These are phyloP conservation scores for Lasioglossum villosulum DNA, from an alignment of 2,888 invertebrate species.

Conservation along the genomic window DNA sequence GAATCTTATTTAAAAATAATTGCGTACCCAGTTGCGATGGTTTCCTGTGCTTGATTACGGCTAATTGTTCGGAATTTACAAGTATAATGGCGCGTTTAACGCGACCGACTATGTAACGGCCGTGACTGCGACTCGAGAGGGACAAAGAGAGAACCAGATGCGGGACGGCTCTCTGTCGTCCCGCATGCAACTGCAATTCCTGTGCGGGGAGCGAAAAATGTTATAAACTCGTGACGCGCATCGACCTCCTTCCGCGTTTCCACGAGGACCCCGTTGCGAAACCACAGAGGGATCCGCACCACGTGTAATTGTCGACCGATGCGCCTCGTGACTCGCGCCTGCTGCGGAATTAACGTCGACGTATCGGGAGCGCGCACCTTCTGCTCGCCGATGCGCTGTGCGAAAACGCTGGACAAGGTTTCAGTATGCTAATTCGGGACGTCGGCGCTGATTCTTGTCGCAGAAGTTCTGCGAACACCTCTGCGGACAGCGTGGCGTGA, in stretches of 20 bases:
- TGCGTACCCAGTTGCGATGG: slow-evolving; percentile 78
- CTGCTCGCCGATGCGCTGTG: not conserved
- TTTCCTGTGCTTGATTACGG: slow-evolving; percentile 84
- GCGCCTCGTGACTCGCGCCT: not conserved
- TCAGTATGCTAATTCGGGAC: not conserved
- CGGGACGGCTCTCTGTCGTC: slow-evolving; percentile 44
- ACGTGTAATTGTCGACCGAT: slow-evolving; percentile 19
- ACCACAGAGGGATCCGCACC: slow-evolving; percentile 1
- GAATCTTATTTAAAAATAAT: slow-evolving; percentile 84
- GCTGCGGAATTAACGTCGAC: slow-evolving; percentile 10
- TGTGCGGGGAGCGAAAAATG: slow-evolving; percentile 33
- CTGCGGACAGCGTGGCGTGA: not conserved
- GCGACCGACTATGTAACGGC: slow-evolving; percentile 81
- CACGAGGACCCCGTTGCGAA: slow-evolving; percentile 34
- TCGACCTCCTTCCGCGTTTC: slow-evolving; percentile 50
- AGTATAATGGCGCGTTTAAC: slow-evolving; percentile 83
- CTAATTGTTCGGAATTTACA: slow-evolving; percentile 84
- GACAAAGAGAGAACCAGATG: not conserved
- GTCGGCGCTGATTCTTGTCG: not conserved
- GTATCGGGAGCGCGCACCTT: not conserved
- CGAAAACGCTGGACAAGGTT: not conserved
- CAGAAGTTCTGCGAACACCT: not conserved
- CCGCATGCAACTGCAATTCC: slow-evolving; percentile 58
- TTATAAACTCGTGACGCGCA: slow-evolving; percentile 40
- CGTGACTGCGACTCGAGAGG: slow-evolving; percentile 55